Evolutionary conservation across 2,888 invertebrate species (phyloP), one percentile per base, ranked within the genome.

Genomic region (Erpobdella octoculata): DNA sequence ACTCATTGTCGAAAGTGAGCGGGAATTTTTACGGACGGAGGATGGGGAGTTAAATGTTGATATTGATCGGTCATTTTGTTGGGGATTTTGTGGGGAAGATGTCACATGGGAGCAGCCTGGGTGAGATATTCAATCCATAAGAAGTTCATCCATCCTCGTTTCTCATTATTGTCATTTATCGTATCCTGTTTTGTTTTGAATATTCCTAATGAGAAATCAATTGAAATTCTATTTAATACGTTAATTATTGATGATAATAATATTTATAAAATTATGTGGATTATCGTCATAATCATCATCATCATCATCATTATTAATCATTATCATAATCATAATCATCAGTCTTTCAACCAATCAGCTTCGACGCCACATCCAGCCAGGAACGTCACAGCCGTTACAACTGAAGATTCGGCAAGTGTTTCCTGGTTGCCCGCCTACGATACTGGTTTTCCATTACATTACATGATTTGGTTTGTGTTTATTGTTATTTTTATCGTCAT

Each of bases 281-380:
- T n/a, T n/a, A n/a, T n/a, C n/a, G n/a, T n/a, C n/a, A n/a, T n/a
- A n/a, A n/a, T n/a, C n/a, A n/a, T n/a, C n/a, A n/a, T n/a, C n/a
- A n/a, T n/a, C n/a, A n/a, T n/a, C n/a, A n/a, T n/a, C n/a, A n/a
- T n/a, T n/a, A n/a, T n/a, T n/a, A n/a, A n/a, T n/a, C n/a, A n/a
- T n/a, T n/a, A n/a, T n/a, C n/a, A n/a, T 15, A 41, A 15, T 41
- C n/a, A 15, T 41, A 15, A 15, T 41, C n/a, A 41, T n/a, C n/a
- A 12, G 46, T n/a, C 46, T n/a, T 15, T n/a, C n/a, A 12, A 41
- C 46, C n/a, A 12, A 41, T n/a, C 62, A 62, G 62, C 35, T 8
- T n/a, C 95, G 21, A 93, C 94, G 80, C 95, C 95, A 21, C 95
- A 96, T 85, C 94, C 96, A 59, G 96, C 96, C 0, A 92, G 92